Conservation (phyloP, 2,797 vertebrate species). For the Emys orbicularis region DNA sequence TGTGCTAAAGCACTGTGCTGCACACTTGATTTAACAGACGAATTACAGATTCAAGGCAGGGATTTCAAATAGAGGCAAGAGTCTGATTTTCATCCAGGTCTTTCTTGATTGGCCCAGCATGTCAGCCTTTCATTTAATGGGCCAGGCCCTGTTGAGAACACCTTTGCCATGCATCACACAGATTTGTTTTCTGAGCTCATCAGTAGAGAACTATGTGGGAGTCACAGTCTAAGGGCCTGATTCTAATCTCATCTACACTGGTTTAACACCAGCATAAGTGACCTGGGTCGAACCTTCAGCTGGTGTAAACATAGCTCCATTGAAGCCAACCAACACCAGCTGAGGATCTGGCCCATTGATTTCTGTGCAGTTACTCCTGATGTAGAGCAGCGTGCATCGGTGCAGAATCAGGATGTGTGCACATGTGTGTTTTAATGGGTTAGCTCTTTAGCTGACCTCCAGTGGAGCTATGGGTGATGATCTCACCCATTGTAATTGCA, state of each 20-base stretch:
- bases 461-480: slow-evolving; percentile 31
- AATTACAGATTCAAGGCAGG: slow-evolving; percentile 68
- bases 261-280: neutral
- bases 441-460: slow-evolving; percentile 25
- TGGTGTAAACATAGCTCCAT: neutral
- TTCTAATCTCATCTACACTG: neutral
- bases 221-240: neutral
- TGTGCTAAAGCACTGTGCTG: slow-evolving; percentile 54
- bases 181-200: slow-evolving; percentile 28
- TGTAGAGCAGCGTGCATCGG: neutral
- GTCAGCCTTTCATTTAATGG: slow-evolving; percentile 58
- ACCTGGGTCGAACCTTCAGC: neutral
- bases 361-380: slow-evolving; percentile 1
- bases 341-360: neutral
- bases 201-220: neutral
- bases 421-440: neutral
- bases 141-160: slow-evolving; percentile 61
- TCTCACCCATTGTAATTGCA: slow-evolving; percentile 48
- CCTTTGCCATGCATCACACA: slow-evolving; percentile 43
- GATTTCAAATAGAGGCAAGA: slow-evolving; percentile 68
- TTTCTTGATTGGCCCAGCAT: slow-evolving; percentile 66
- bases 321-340: neutral
- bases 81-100: slow-evolving; percentile 66
- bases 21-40: slow-evolving; percentile 70
- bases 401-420: slow-evolving; percentile 27